Evolutionary conservation across 2,888 invertebrate genomes (phyloP).

Genomic region (Sclerodermus sp.): DNA sequence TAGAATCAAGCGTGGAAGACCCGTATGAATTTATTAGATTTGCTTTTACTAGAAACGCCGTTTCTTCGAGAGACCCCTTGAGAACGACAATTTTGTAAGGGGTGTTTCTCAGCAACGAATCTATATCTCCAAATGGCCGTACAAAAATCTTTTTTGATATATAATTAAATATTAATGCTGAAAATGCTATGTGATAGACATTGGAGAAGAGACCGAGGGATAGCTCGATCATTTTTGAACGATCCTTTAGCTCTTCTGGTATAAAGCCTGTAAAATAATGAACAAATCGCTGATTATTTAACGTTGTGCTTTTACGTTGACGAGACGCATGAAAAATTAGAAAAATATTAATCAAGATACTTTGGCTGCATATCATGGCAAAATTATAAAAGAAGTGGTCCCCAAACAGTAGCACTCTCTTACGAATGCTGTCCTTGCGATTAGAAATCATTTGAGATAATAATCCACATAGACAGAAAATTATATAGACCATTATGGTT

Average conservation of each 20-base stretch:
- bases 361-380: constrained; percentile 28
- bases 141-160: constrained; percentile 18
- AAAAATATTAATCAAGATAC: constrained; percentile 11
- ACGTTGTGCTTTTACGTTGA: no score
- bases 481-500: constrained; percentile 13
- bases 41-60: constrained; percentile 22
- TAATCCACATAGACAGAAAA: constrained; percentile 20
- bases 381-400: constrained; percentile 33
- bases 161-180: constrained; percentile 27
- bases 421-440: neutral
- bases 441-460: constrained; percentile 8
- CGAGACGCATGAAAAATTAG: neutral
- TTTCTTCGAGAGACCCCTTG: constrained; percentile 13
- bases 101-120: constrained; percentile 18
- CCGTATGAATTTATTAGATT: neutral
- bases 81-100: constrained; percentile 23
- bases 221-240: constrained; percentile 22
- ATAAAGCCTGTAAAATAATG: constrained; percentile 13
- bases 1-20: neutral
- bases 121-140: constrained; percentile 28
- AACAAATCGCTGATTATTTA: no score
- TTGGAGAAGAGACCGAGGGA: constrained; percentile 25
- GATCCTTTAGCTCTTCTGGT: neutral
- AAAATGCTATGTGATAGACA: constrained; percentile 20
- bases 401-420: neutral